phyloP scores from a whole-genome alignment of 1,140 invertebrate species.

The Maniola jurtina region DNA sequence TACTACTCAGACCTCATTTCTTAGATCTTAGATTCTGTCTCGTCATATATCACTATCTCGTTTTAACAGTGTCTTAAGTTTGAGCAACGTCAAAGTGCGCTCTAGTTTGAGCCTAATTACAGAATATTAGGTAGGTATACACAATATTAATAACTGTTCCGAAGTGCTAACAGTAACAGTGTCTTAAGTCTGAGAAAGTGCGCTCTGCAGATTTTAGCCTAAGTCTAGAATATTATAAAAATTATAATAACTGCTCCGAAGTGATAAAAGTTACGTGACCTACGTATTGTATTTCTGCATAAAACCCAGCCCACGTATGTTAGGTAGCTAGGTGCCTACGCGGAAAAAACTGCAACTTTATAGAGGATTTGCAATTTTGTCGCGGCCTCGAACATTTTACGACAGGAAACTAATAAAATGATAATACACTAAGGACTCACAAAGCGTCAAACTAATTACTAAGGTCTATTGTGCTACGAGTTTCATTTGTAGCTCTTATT shows the following conservation, averaged over 20 bases:
- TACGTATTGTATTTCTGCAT: conserved; percentile 14
- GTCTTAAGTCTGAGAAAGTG: too few species aligned
- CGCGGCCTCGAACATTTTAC: conserved; percentile 64
- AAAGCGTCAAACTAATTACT: conserved; percentile 57
- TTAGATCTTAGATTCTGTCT: too few species aligned
- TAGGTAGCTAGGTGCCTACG: conserved; percentile 17
- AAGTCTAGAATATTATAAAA: too few species aligned
- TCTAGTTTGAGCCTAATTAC: too few species aligned
- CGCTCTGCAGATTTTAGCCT: too few species aligned
- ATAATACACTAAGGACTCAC: conserved; percentile 60
- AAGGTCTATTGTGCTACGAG: conserved; percentile 20
- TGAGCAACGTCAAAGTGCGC: too few species aligned
- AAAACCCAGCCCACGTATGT: conserved; percentile 30
- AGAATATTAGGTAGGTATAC: too few species aligned
- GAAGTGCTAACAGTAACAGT: too few species aligned
- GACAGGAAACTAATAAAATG: conserved; percentile 72
- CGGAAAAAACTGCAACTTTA: conserved; percentile 56
- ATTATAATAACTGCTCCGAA: neutral
- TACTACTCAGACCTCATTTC: too few species aligned
- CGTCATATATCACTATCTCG: too few species aligned
- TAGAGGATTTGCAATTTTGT: conserved; percentile 52
- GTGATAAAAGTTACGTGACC: conserved; percentile 18
- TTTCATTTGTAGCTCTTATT: conserved; percentile 12
- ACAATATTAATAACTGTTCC: too few species aligned
- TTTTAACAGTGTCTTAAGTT: too few species aligned